phyloP scores from a whole-genome alignment of 2,113 vertebrate species.

The Cinclus cinclus region DNA sequence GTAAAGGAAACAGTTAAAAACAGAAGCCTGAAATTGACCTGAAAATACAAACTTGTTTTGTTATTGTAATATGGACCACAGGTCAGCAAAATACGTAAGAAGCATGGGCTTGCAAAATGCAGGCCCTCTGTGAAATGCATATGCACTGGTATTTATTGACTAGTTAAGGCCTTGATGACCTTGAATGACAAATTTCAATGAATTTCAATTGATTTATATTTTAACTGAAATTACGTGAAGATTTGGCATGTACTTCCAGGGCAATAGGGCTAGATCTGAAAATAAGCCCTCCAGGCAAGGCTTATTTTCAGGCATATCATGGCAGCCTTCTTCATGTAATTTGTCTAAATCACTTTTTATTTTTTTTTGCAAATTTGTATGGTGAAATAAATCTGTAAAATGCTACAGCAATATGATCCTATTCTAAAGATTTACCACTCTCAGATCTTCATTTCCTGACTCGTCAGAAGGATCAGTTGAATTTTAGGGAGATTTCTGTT shows the following conservation, averaged over 20 bases:
- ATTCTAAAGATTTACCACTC: background rate
- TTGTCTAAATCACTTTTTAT: background rate
- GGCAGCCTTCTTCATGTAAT: background rate
- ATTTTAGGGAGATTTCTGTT: background rate
- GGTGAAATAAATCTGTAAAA: background rate
- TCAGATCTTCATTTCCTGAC: background rate
- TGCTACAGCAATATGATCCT: background rate
- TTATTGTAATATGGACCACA: background rate
- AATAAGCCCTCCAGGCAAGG: background rate
- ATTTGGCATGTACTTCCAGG: background rate
- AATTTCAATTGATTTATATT: background rate
- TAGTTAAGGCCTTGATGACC: background rate
- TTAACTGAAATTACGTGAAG: background rate
- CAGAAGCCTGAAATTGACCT: background rate
- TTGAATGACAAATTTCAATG: background rate
- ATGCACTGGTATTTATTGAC: background rate
- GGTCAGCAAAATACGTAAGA: background rate
- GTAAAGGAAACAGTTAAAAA: background rate
- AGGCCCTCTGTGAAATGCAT: background rate
- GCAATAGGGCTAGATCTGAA: background rate
- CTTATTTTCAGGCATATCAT: background rate
- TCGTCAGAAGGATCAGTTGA: background rate
- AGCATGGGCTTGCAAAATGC: background rate
- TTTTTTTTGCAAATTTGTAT: background rate
- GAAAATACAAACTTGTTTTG: background rate